Conservation (phyloP, 2,797 vertebrate genomes). For the Agapornis canus region DNA sequence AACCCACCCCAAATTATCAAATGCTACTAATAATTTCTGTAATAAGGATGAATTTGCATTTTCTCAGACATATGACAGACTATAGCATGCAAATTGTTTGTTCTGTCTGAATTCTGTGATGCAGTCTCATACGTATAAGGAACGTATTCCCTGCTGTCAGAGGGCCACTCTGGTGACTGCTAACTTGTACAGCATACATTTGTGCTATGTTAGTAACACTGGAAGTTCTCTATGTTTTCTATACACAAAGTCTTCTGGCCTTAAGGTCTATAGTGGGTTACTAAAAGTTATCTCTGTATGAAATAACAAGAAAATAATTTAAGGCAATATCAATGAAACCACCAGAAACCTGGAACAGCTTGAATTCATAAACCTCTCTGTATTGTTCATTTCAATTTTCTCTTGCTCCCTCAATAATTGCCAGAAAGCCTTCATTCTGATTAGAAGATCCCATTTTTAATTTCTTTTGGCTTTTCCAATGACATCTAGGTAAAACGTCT, state of each 20-base stretch:
- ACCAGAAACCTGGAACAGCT: not conserved
- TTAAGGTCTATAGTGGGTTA: not conserved
- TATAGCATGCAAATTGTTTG: not conserved
- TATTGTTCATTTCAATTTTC: not conserved
- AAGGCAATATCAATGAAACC: not conserved
- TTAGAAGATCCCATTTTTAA: not conserved
- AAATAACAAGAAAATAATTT: not conserved
- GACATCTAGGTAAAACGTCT: not conserved
- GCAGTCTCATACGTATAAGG: fast-evolving
- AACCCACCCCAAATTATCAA: not conserved
- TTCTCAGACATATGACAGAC: not conserved
- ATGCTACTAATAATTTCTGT: not conserved
- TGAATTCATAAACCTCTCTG: not conserved
- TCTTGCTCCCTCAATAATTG: not conserved
- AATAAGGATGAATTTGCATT: not conserved
- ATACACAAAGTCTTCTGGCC: not conserved
- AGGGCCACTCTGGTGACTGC: not conserved
- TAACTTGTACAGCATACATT: not conserved
- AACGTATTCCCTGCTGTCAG: not conserved
- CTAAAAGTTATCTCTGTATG: not conserved
- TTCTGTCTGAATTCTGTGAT: not conserved
- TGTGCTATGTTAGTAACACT: not conserved
- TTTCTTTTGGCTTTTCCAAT: not conserved
- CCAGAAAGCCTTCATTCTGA: not conserved
- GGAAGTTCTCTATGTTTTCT: not conserved